Evolutionary conservation across 2,797 vertebrate species (phyloP), one percentile per base, ranked within the genome.

Genomic region (Pangasius sanitwongsei): DNA sequence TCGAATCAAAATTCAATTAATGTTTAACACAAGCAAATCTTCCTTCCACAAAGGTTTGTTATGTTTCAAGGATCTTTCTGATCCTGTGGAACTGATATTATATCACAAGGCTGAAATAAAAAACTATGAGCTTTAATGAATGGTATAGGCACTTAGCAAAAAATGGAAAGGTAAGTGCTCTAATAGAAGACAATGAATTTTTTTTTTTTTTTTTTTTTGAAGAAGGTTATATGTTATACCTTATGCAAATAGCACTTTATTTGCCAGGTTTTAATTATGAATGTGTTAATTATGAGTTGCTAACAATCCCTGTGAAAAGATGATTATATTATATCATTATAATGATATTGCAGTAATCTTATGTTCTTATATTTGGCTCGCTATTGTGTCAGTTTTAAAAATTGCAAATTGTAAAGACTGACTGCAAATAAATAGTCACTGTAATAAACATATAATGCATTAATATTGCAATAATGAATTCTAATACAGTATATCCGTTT

Each of bases 1-100:
- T 88, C 88, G 85, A 94, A 95, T 96, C 93, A 92, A 94, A 95
- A 95, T 95, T 94, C 92, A 95, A 96, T 96, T 94, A 95, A 93
- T 91, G 93, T 94, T 94, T 93, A 95, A 95, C 92, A 92, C 92
- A 89, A 93, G 93, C 78, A 82, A 93, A 94, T 90, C 80, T 80
- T 89, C 80, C 63, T 83, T 82, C 63, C 83, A 82, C 81, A 83
- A 88, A 67, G 50, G 67, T 37, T 75, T 69, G 61, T 61, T 89
- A 90, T 90, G 69, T 69, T 57, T 80, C 0, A 50, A 82, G 83
- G 77, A 86, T 41, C 23, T 80, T 90, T 72, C 84, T 83, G 88
- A 89, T 87, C 86, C 80, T 65, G 59, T 81, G 50, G 15, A 57
- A 41, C 70, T 84, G 77, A 80, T 87, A 78, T 83, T 77, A 41